Percentiles rank a stretch among this genome's conserved stretches.
These are phyloP conservation scores for Cephus sareptanus DNA, from an alignment of 2,888 invertebrate genomes.

Conservation along the genomic window DNA sequence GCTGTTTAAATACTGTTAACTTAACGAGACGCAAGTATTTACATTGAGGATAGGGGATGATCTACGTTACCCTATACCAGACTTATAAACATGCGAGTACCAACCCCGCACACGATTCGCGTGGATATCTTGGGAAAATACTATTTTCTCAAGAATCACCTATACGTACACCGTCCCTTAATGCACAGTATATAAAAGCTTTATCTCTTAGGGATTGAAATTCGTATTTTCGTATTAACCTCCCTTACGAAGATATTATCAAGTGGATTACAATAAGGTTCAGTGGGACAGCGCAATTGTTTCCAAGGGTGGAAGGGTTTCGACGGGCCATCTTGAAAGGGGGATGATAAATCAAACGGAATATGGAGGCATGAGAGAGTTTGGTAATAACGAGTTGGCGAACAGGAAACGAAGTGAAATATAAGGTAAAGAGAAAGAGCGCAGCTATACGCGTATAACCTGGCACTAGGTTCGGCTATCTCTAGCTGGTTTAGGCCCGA, in stretches of 20 bases:
- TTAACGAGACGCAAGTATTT: constrained; percentile 56
- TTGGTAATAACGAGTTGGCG: constrained; percentile 42
- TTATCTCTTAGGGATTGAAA: not conserved
- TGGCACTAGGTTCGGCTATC: constrained; percentile 40
- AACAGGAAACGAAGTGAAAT: constrained; percentile 44
- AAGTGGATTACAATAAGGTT: not conserved
- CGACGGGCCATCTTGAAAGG: not conserved
- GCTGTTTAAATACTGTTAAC: constrained; percentile 54
- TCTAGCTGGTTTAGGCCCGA: constrained; percentile 47
- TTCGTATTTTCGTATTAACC: not conserved
- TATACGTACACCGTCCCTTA: not conserved
- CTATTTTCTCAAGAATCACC: constrained; percentile 14
- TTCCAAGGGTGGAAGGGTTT: not conserved
- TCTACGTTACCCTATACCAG: not conserved
- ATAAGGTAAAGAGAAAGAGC: constrained; percentile 27
- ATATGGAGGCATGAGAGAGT: constrained; percentile 12
- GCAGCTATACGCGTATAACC: not conserved
- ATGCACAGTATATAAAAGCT: not conserved
- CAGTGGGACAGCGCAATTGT: not conserved
- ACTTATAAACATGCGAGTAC: not conserved
- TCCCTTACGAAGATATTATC: not conserved
- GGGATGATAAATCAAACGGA: constrained; percentile 39
- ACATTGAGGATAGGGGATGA: constrained; percentile 44
- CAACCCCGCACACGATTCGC: not conserved
- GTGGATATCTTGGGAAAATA: constrained; percentile 16